Evolutionary conservation across 2,888 invertebrate genomes (phyloP), one percentile per base, ranked within the genome.

Genomic region (Margaritifera margaritifera): DNA sequence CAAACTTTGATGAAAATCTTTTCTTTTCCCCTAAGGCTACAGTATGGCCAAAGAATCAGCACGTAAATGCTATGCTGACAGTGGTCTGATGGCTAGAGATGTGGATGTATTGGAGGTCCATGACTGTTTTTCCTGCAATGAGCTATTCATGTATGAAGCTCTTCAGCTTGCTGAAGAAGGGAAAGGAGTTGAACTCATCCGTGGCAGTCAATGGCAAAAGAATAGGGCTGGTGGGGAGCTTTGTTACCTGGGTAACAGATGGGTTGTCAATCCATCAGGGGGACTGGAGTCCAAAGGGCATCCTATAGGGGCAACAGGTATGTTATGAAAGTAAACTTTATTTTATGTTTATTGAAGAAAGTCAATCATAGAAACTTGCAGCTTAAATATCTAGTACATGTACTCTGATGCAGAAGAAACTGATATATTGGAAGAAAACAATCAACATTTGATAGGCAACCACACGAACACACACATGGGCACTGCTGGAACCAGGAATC

Each of bases 251-350:
- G 91, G 91, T 80, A 99, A 99, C 50, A 94, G 95, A 88, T 97
- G 95, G 89, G 99, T 99, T 5, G 93, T 99, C n/a, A 99, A 99
- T 91, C 99, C 99, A 0, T 98, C 98, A 85, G 99, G 98, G 62
- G 99, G 99, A 11, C 92, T 99, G 61, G 98, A 99, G 78, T 98
- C 98, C 0, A 99, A 99, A 91, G 98, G 98, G 0, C 99, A 99
- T 92, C 98, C 98, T 20, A 91, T 99, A 71, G 99, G 98, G 62
- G 98, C 98, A 0, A 98, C 98, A 15, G 98, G 96, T 86, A 88
- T 75, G 80, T 20, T 20, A 31, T 31, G 15, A 42, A 11, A 42
- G 11, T 42, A 2, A 42, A 42, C 42, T 42, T 42, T 42, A 42
- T 42, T 42, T 42, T 42, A 42, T 15, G 15, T n/a, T n/a, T n/a